Conservation (phyloP, 1,140 invertebrate species). For the Melanaphis sacchari region DNA sequence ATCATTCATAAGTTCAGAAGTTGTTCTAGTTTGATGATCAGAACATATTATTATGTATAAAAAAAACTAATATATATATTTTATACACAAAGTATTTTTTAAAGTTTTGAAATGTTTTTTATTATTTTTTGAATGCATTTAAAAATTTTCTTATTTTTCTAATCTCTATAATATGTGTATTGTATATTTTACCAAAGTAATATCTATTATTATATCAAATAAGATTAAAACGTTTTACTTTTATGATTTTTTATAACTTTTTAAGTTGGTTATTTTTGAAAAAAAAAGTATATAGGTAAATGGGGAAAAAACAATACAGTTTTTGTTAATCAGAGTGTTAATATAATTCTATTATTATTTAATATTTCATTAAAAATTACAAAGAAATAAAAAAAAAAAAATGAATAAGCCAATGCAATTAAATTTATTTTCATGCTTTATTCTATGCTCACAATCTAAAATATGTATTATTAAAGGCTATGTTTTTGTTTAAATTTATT, state of each 20-base stretch:
- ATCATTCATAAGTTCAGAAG: background rate
- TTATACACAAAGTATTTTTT: background rate
- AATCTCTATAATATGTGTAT: background rate
- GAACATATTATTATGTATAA: background rate
- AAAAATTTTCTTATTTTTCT: background rate
- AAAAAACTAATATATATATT: background rate
- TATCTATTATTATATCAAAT: background rate
- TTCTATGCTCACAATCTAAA: too few species aligned
- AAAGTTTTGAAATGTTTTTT: background rate
- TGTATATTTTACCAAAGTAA: background rate
- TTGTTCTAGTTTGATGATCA: background rate
- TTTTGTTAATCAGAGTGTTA: too few species aligned
- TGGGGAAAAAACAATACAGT: too few species aligned
- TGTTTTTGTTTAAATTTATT: too few species aligned
- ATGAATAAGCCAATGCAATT: too few species aligned
- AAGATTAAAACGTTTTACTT: background rate
- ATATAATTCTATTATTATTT: too few species aligned
- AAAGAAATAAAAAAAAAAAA: too few species aligned
- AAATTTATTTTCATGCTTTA: too few species aligned
- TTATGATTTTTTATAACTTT: background rate
- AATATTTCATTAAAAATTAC: too few species aligned
- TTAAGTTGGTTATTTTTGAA: too few species aligned
- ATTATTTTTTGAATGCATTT: background rate
- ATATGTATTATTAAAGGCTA: too few species aligned
- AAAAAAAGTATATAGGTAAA: too few species aligned